A percentile compares a stretch with the other conserved stretches of the same genome.
These are phyloP conservation scores for Hippotragus niger DNA, from an alignment of 2,113 vertebrate genomes.

Conservation along the genomic window DNA sequence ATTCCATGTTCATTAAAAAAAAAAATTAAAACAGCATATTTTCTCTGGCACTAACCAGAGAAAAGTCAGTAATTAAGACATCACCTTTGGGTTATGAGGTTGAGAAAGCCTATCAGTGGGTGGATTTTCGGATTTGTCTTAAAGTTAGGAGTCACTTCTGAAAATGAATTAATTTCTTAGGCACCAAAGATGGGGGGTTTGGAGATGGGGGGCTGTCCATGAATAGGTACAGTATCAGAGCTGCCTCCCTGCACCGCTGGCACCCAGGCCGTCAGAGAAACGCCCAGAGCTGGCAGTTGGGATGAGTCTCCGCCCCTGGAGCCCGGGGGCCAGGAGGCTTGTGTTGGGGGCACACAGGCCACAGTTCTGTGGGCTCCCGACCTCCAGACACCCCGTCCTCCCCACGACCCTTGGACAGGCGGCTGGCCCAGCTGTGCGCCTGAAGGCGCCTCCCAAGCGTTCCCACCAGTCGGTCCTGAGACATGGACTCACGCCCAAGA, in stretches of 20 bases:
- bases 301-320: neutral
- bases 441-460: accelerated
- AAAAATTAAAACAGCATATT: neutral
- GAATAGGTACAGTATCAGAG: neutral
- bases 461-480: accelerated
- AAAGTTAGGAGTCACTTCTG: neutral
- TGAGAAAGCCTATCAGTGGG: neutral
- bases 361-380: neutral
- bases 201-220: neutral
- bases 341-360: neutral
- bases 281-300: accelerated
- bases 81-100: neutral
- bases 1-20: neutral
- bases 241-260: neutral
- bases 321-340: neutral
- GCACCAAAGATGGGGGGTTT: no score
- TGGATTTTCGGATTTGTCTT: neutral
- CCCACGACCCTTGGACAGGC: accelerated
- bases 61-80: neutral
- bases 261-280: neutral
- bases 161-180: neutral
- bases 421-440: accelerated
- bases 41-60: neutral
- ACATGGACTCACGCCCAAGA: accelerated
- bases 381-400: accelerated